Evolutionary conservation across 2,113 vertebrate species (phyloP).

Genomic region (Pseudopipra pipra): DNA sequence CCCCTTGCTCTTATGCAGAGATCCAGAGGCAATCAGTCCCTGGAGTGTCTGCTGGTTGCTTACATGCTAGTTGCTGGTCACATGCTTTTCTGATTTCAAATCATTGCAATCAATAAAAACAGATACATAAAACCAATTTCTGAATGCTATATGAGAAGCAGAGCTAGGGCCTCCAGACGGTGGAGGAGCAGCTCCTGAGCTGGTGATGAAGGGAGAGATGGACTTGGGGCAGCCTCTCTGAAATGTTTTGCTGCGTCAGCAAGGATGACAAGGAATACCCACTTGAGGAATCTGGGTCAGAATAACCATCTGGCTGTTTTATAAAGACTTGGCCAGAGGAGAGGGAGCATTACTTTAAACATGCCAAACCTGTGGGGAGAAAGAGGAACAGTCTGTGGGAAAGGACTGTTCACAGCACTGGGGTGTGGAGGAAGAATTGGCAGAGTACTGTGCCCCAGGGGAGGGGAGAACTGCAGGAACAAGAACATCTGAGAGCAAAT

Average conservation of each 20-base stretch:
- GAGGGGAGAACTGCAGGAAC: background rate
- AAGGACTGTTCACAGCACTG: background rate
- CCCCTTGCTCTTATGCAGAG: background rate
- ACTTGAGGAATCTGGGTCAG: background rate
- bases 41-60: background rate
- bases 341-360: background rate
- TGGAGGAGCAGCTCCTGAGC: background rate
- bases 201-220: accelerated
- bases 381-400: background rate
- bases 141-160: background rate
- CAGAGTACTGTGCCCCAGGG: too few species aligned
- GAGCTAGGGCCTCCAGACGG: background rate
- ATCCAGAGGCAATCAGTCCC: background rate
- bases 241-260: accelerated
- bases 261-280: background rate
- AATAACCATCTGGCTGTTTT: background rate
- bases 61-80: background rate
- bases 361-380: background rate
- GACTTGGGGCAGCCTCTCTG: background rate
- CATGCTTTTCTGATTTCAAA: background rate
- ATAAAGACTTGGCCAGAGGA: background rate
- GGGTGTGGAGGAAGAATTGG: background rate
- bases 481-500: background rate
- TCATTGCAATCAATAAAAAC: background rate
- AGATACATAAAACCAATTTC: background rate